Evolutionary conservation across 2,113 vertebrate genomes (phyloP).

Genomic region (Parus major): DNA sequence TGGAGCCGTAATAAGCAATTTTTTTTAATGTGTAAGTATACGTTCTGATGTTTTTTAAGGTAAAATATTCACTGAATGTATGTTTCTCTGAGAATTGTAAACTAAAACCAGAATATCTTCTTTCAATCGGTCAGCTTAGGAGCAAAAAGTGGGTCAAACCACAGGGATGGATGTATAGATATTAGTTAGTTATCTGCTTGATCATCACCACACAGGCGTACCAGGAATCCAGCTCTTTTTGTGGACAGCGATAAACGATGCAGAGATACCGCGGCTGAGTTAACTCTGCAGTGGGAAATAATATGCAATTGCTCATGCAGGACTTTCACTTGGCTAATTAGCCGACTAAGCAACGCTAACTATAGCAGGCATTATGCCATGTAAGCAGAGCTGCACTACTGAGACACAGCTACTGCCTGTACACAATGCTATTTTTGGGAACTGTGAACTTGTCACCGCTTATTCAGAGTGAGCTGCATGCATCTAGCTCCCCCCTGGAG

Average conservation of each 20-base stretch:
- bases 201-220: not conserved
- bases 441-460: not conserved
- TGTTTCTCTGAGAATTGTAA: not conserved
- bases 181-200: not conserved
- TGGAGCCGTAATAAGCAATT: not conserved
- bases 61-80: not conserved
- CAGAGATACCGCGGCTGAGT: not conserved
- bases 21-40: not conserved
- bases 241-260: not conserved
- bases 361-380: constrained; percentile 22
- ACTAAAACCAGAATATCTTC: not conserved
- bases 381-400: not conserved
- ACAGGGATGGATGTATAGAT: not conserved
- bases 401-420: constrained; percentile 19
- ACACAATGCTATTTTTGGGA: constrained; percentile 15
- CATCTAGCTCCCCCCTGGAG: not conserved
- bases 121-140: not conserved
- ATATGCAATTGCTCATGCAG: not conserved
- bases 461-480: not conserved
- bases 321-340: not conserved
- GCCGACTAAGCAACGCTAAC: constrained; percentile 15
- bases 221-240: not conserved
- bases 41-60: not conserved
- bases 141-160: not conserved
- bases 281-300: not conserved